Evolutionary conservation across 2,797 vertebrate genomes (phyloP), one percentile per base, ranked within the genome.

Genomic region (Molossus alvarezi): DNA sequence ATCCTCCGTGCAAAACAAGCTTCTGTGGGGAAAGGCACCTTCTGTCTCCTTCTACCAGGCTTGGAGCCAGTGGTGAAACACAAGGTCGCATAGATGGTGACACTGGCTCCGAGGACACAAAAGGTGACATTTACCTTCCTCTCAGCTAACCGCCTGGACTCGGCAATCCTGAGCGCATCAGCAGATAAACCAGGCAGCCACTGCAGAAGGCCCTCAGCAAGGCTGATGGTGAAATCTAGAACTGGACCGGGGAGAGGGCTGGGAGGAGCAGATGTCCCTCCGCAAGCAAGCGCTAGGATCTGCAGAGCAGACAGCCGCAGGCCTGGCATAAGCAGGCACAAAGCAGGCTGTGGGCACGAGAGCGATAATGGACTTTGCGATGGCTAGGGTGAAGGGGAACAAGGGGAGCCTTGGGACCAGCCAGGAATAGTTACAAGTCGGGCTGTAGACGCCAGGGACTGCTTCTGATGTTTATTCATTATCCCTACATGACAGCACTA

Each of bases 321-420:
- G 5, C 41, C 15, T 0, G 5, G 72, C 29, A 25, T 5, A 25
- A 25, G 53, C 53, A 51, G 88, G 53, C 25, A 5, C 1, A 2
- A 18, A n/a, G 65, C 33, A 25, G 25, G 84, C 37, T 3, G 45
- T 10, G 33, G 58, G 73, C 33, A 45, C 29, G 1, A 2, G 37
- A 80, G 85, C 41, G 23, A 9, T 4, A 9, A 11, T 0, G 1
- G 62, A 53, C 60, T 20, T 29, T 6, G 20, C 1, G 0, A 21
- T 15, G 60, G 53, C 0, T 37, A 21, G 80, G 71, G 23, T 8
- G 27, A 17, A 29, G 69, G 6, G 5, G 23, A 60, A 60, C 37
- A 60, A 67, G 27, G 60, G 64, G 62, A 12, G 37, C 11, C 13
- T 27, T 7, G 5, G 37, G 20, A 58, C 73, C 45, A 21, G 37